Percentiles rank a stretch among this genome's conserved stretches.
phyloP scores from a whole-genome alignment of 2,797 vertebrate species.

The Platalea minor region DNA sequence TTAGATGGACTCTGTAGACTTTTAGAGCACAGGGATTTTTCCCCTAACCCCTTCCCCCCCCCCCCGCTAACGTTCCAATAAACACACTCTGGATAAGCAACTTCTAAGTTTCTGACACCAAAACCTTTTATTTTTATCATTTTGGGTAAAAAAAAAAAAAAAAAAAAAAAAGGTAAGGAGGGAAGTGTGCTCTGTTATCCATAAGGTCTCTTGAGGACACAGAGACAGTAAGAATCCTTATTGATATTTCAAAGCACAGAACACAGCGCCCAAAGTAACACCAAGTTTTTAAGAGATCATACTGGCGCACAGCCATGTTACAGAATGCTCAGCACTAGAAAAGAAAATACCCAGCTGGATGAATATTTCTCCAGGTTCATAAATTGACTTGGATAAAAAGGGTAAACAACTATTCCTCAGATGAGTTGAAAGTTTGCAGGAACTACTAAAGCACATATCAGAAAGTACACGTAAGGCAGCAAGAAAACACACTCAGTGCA shows the following conservation, averaged over 20 bases:
- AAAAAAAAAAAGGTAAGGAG: too few relatives aligned
- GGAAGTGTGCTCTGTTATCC: background rate
- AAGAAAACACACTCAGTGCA: background rate
- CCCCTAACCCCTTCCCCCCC: background rate
- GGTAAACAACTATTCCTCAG: background rate
- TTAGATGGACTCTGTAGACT: background rate
- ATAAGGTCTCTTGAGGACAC: background rate
- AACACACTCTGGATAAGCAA: background rate
- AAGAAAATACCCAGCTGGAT: background rate
- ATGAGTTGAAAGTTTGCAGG: background rate
- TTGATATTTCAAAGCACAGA: background rate
- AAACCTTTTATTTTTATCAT: background rate
- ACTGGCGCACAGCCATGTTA: background rate
- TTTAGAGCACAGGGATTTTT: background rate
- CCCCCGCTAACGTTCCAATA: background rate
- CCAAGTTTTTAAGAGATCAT: background rate
- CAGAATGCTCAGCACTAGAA: background rate
- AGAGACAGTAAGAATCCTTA: background rate
- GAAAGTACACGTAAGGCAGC: background rate
- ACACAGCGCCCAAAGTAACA: background rate
- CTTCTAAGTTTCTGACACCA: background rate
- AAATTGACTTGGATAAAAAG: background rate
- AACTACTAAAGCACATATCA: background rate
- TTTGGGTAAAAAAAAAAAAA: too few relatives aligned
- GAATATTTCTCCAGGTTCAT: background rate